Percentiles rank a stretch among this genome's conserved stretches.
Conservation (phyloP, 2,888 invertebrate species). For the Seira musarum region DNA sequence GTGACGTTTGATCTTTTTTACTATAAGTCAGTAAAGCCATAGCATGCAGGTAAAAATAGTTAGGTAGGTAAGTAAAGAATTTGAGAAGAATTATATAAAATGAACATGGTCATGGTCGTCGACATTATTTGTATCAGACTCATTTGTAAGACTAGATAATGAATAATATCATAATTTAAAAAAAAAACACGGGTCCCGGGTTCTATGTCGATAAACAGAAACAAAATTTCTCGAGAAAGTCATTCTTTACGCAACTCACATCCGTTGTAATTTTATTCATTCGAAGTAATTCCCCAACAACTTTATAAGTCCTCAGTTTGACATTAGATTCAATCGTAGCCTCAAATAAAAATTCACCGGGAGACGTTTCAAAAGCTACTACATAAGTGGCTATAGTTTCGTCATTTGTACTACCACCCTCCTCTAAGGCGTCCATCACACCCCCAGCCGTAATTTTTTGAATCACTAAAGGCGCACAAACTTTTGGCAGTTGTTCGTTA, state of each 20-base stretch:
- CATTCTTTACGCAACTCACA: constrained; percentile 61
- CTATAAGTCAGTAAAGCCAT: no score
- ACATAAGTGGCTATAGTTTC: constrained; percentile 44
- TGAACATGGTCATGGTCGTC: no score
- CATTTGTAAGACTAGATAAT: no score
- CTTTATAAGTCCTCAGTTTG: background rate
- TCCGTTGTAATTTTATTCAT: constrained; percentile 39
- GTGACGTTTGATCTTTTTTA: no score
- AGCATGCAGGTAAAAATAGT: no score
- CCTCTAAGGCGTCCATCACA: constrained; percentile 30
- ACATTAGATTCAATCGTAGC: background rate
- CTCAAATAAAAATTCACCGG: constrained; percentile 65
- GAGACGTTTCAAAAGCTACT: constrained; percentile 60
- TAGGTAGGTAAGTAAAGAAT: no score
- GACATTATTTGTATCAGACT: no score
- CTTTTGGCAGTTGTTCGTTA: constrained; percentile 49
- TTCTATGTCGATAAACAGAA: constrained; percentile 46
- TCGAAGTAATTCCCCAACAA: background rate
- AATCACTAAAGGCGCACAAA: constrained; percentile 53
- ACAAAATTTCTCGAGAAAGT: constrained; percentile 58
- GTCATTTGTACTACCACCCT: background rate
- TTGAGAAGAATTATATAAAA: no score
- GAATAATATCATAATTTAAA: no score
- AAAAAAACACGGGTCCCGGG: no score
- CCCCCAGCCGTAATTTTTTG: constrained; percentile 56